Percentiles rank a stretch among this genome's conserved stretches.
phyloP scores from a whole-genome alignment of 2,888 invertebrate genomes.

The Morinoia aosen region DNA sequence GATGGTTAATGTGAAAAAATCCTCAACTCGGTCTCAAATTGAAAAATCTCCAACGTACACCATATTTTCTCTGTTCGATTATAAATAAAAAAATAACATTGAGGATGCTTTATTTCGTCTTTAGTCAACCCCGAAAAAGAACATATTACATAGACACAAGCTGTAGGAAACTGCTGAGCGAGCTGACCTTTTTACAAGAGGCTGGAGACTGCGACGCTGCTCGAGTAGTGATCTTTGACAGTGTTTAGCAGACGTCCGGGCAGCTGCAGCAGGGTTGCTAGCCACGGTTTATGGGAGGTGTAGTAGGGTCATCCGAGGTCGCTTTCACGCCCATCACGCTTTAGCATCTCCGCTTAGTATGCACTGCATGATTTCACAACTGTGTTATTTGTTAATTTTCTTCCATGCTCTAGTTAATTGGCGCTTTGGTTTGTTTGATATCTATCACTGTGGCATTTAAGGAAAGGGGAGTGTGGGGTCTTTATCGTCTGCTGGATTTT shows the following conservation, averaged over 20 bases:
- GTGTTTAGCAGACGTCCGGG: background rate
- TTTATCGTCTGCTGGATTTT: background rate
- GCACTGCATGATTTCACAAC: background rate
- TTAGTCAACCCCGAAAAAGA: background rate
- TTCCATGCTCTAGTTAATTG: background rate
- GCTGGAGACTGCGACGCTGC: background rate
- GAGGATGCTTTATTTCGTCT: too few relatives aligned
- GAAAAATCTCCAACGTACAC: too few relatives aligned
- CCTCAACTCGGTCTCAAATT: too few relatives aligned
- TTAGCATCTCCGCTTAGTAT: background rate
- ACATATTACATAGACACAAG: background rate
- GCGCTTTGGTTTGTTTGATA: background rate
- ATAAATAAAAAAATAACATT: too few relatives aligned
- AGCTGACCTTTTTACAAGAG: background rate
- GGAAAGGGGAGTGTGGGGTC: background rate
- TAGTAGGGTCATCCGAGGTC: background rate
- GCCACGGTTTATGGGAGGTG: background rate
- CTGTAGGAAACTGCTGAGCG: background rate
- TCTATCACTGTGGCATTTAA: background rate
- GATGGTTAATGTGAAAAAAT: too few relatives aligned
- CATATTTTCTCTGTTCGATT: too few relatives aligned
- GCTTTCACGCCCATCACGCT: background rate
- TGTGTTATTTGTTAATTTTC: background rate
- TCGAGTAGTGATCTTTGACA: slow-evolving; percentile 5
- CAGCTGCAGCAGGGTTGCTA: background rate